phyloP scores from a whole-genome alignment of 2,888 invertebrate genomes.

The Cheilosia pagana region DNA sequence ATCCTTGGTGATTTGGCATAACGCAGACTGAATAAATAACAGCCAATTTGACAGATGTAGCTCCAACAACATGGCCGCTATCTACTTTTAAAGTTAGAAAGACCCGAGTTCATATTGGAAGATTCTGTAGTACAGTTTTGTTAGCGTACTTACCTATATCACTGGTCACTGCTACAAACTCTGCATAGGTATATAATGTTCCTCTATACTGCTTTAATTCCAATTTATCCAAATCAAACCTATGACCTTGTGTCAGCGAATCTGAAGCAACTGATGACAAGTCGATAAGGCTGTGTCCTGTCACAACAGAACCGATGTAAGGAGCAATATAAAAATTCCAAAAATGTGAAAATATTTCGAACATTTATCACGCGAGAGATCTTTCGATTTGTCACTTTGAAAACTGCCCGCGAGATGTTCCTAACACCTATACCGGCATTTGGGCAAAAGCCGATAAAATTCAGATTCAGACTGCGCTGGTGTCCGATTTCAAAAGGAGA shows the following conservation, averaged over 20 bases:
- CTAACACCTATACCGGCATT: slow-evolving; percentile 5
- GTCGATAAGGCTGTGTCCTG: not conserved
- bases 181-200: too few species aligned
- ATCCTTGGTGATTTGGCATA: too few species aligned
- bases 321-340: not conserved
- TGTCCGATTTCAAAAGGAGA: slow-evolving; percentile 1
- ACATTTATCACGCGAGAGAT: not conserved
- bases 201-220: not conserved
- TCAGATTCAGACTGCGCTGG: not conserved
- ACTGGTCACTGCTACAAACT: too few species aligned
- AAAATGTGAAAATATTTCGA: not conserved
- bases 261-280: not conserved
- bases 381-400: not conserved
- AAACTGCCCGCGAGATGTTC: not conserved
- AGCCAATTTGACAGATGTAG: too few species aligned
- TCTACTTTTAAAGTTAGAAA: too few species aligned
- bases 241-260: not conserved
- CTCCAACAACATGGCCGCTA: too few species aligned
- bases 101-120: too few species aligned
- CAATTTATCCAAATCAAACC: not conserved
- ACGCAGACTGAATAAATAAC: too few species aligned
- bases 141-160: too few species aligned
- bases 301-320: not conserved
- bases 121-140: too few species aligned
- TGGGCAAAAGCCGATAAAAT: not conserved